Base-by-base conservation (phyloP, 2,888 invertebrate genomes). In the Tinea trinotella region DNA sequence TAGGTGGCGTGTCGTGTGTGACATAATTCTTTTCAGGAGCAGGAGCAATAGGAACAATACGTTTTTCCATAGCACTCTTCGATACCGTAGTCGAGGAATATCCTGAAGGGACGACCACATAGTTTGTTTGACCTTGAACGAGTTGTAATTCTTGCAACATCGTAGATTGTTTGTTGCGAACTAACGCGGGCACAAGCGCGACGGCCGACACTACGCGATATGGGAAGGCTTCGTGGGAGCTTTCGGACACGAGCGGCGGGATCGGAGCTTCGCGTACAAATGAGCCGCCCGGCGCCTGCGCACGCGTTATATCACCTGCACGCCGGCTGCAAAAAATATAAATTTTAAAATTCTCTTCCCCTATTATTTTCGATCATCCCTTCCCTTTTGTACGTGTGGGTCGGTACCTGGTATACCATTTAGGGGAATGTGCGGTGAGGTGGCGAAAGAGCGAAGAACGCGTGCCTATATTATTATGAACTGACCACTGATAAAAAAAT, bases 91-190 rank as follows among this genome's bases (percentile, higher is more conserved):
- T 73, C n/a, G 80, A 73, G 36, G 82, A 76, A 64, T 85, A 87
- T 59, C 84, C 81, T 15, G 85, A 80, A 44, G 89, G 86, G 61
- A 90, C 89, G 64, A 90, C 89, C 57, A 90, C 89, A 74, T 89
- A 89, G 70, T 89, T 89, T 61, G 84, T 76, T 76, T 89, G 88
- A 62, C 85, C 84, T 68, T 83, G 85, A 61, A 78, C 74, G 64
- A 87, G 80, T 76, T 87, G 87, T 64, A 87, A 74, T 70, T 87
- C 87, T 78, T 87, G 87, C 58, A 87, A 69, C 87, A 87, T 87
- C 68, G 73, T 77, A 15, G 55, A 2, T 36, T 49, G 10, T 40
- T 40, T 40, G 7, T 15, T n/a, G n/a, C n/a, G 20, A 24, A 24
- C 18, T 10, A 17, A 64, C 74, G 71, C 82, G 71, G 71, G 74